Evolutionary conservation across 2,888 invertebrate species (phyloP).

Genomic region (Frankliniella intonsa): DNA sequence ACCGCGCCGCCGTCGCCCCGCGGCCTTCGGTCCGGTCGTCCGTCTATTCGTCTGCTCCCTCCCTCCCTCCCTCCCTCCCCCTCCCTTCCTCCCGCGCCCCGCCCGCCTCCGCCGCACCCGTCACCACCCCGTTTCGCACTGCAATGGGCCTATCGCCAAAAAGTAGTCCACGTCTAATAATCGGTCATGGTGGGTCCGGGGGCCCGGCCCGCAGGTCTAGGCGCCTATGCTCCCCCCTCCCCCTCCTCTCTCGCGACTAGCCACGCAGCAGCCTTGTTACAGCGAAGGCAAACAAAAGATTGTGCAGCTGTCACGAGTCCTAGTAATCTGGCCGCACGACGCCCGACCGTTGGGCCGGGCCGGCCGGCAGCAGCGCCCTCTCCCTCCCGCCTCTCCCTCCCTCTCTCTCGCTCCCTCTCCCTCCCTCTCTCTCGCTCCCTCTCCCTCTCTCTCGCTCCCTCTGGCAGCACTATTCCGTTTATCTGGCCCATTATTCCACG

Average conservation of each 20-base stretch:
- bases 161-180: conserved; percentile 23
- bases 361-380: neutral
- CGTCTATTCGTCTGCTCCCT: too few species aligned
- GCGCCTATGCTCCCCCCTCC: neutral
- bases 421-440: neutral
- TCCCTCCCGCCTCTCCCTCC: neutral
- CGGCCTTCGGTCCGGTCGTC: too few species aligned
- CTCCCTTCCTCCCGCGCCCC: too few species aligned
- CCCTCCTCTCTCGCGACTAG: neutral
- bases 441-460: neutral
- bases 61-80: too few species aligned
- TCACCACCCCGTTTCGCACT: neutral
- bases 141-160: conserved; percentile 8
- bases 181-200: conserved; percentile 4
- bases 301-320: conserved; percentile 25
- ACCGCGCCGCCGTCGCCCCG: too few species aligned
- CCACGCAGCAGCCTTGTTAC: conserved; percentile 19
- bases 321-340: conserved; percentile 12
- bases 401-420: neutral
- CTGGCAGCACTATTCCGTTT: neutral
- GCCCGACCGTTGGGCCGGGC: conserved; percentile 1
- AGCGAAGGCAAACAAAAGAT: conserved; percentile 25
- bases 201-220: neutral
- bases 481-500: too few species aligned
- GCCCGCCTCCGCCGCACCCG: neutral